phyloP scores from a whole-genome alignment of 2,888 invertebrate species.

The Plemyria rubiginata region DNA sequence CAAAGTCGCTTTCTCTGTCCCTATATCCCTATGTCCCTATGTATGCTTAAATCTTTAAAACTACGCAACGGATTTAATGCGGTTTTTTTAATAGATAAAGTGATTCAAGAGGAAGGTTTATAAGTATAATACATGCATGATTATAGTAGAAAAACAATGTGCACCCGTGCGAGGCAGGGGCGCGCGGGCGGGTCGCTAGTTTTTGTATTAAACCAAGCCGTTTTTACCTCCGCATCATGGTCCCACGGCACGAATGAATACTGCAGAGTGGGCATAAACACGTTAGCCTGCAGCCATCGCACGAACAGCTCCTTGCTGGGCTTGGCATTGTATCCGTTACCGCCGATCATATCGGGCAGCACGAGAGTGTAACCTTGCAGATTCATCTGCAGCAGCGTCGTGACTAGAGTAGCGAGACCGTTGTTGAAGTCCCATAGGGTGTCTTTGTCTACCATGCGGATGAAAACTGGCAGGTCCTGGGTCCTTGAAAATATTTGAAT shows the following conservation, averaged over 20 bases:
- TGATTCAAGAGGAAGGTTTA: too few relatives aligned
- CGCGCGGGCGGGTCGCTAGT: too few relatives aligned
- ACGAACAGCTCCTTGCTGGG: constrained; percentile 88
- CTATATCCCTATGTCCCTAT: too few relatives aligned
- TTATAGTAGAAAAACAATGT: too few relatives aligned
- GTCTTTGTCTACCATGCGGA: constrained; percentile 92
- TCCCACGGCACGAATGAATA: constrained; percentile 94
- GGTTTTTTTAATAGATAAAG: too few relatives aligned
- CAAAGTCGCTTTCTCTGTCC: too few relatives aligned
- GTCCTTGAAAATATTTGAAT: constrained; percentile 67
- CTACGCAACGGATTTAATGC: too few relatives aligned
- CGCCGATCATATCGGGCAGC: constrained; percentile 92
- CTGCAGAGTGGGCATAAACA: constrained; percentile 92
- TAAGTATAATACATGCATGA: too few relatives aligned
- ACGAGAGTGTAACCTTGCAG: constrained; percentile 88
- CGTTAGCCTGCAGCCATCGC: constrained; percentile 91
- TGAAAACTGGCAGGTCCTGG: constrained; percentile 89
- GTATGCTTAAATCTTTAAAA: too few relatives aligned
- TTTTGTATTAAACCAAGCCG: too few relatives aligned
- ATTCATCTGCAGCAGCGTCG: constrained; percentile 87
- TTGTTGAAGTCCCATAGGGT: constrained; percentile 88
- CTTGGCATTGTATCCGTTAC: constrained; percentile 85
- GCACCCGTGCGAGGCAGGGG: too few relatives aligned
- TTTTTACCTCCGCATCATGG: constrained; percentile 84
- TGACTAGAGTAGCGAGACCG: constrained; percentile 89